Base-by-base conservation (phyloP, 2,888 invertebrate species). In the Meloe dianella region DNA sequence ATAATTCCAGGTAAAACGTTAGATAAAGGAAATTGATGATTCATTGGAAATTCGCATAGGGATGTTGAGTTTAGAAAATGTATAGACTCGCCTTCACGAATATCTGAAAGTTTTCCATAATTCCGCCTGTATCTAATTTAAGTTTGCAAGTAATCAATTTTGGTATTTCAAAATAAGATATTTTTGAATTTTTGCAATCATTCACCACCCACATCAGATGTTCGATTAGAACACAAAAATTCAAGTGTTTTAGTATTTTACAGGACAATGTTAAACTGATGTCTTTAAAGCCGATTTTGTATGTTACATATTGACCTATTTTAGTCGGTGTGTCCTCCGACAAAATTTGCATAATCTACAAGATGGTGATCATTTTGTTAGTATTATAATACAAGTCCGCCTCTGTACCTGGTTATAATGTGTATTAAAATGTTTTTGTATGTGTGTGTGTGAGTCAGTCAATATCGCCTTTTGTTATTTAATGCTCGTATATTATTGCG, bases 401-500 rank as follows among this genome's bases (percentile, higher is more conserved):
- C 47, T 47, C 47, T 47, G 47, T 47, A 20, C 9, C 20, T 47
- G n/a, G 14, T 38, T 38, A n/a, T 38, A 38, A n/a, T 38, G n/a
- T n/a, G n/a, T n/a, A n/a, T n/a, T n/a, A n/a, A n/a, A n/a, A n/a
- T n/a, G n/a, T n/a, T n/a, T n/a, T n/a, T n/a, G n/a, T n/a, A 38
- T 65, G 60, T 59, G 10, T 38, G 38, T 38, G 32, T 27, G 51
- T 66, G 66, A 66, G 60, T 66, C 66, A 66, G 66, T 59, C 47
- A 47, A 47, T 47, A 47, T 47, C 47, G 47, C 38, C 47, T 57
- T 67, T 66, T 54, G 60, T 61, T 63, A 66, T 66, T 66, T 66
- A 51, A 27, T 61, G 57, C 61, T 67, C 64, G 64, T 67, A 38
- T 35, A 35, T 22, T 29, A 32, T 47, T 56, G 63, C 60, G 62